phyloP scores from a whole-genome alignment of 1,140 invertebrate genomes.

The Sinella curviseta region DNA sequence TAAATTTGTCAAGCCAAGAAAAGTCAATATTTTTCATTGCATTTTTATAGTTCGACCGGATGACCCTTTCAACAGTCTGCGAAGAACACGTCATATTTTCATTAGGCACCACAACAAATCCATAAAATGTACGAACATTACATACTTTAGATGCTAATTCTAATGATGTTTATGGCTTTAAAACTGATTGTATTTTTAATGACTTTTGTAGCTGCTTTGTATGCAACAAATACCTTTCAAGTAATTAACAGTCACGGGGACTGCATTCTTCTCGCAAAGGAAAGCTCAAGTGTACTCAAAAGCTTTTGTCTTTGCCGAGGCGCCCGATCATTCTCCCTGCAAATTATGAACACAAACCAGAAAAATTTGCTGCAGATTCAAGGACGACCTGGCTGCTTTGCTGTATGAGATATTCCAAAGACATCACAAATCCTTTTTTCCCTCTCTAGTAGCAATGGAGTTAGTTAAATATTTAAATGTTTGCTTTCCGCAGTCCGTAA shows the following conservation, averaged over 20 bases:
- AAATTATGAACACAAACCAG: constrained; percentile 13
- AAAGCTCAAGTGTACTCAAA: constrained; percentile 28
- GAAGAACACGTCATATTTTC: constrained; percentile 33
- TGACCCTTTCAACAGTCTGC: constrained; percentile 19
- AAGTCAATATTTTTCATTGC: not conserved
- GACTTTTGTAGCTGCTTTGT: constrained; percentile 9
- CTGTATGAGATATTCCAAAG: too few species aligned
- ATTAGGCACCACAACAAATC: constrained; percentile 34
- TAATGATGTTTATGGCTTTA: not conserved
- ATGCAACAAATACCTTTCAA: constrained; percentile 38
- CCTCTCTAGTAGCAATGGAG: not conserved
- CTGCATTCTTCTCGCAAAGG: constrained; percentile 34
- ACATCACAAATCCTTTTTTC: too few species aligned
- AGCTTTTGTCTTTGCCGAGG: constrained; percentile 34
- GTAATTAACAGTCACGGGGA: constrained; percentile 34
- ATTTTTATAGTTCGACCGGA: not conserved
- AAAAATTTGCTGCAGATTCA: constrained; percentile 31
- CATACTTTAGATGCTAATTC: not conserved
- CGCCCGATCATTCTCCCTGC: constrained; percentile 11
- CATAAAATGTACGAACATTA: constrained; percentile 26
- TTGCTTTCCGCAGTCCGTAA: constrained; percentile 27
- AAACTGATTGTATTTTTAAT: constrained; percentile 10
- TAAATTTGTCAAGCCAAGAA: not conserved
- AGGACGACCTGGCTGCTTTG: constrained; percentile 33
- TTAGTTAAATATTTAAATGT: too few species aligned